Percentiles rank a stretch among this genome's conserved stretches.
These are phyloP conservation scores for Lepus townsendii DNA, from an alignment of 2,797 vertebrate genomes.

Conservation along the genomic window DNA sequence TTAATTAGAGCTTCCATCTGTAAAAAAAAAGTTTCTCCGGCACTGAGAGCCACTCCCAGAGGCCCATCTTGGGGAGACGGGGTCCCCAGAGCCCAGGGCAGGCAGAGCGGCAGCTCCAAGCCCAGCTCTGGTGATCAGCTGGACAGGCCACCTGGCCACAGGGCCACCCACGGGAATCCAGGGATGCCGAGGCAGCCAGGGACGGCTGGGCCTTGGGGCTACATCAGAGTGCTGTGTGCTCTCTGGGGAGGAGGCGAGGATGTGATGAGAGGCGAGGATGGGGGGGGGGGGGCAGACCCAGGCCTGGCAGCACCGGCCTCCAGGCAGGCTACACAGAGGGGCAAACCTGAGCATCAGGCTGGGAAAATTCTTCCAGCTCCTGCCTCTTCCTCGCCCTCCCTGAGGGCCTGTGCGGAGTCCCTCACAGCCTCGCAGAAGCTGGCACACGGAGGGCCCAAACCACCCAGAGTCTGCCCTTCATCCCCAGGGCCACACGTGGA, in stretches of 20 bases:
- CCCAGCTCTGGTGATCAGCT: neutral
- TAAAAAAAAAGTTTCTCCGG: constrained; percentile 60
- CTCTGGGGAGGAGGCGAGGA: neutral
- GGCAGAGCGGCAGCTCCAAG: neutral
- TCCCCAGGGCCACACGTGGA: no score
- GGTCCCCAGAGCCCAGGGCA: neutral
- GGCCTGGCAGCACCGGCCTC: neutral
- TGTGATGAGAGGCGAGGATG: fast-evolving
- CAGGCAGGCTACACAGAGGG: fast-evolving
- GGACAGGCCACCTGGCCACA: fast-evolving
- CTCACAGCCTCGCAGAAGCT: neutral
- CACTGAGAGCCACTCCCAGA: constrained; percentile 42
- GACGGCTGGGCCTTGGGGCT: fast-evolving
- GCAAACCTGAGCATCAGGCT: neutral
- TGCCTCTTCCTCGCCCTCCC: neutral
- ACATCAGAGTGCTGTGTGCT: fast-evolving
- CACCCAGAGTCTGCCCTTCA: neutral
- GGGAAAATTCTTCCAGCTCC: neutral
- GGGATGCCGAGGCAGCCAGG: neutral
- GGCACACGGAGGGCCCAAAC: neutral
- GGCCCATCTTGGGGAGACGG: constrained; percentile 17
- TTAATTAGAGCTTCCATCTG: constrained; percentile 82
- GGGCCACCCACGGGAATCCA: neutral
- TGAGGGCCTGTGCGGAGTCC: neutral
- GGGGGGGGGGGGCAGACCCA: neutral